A percentile compares a stretch with the other conserved stretches of the same genome.
These are phyloP conservation scores for Leptodactylus fuscus DNA, from an alignment of 2,113 vertebrate genomes.

Conservation along the genomic window DNA sequence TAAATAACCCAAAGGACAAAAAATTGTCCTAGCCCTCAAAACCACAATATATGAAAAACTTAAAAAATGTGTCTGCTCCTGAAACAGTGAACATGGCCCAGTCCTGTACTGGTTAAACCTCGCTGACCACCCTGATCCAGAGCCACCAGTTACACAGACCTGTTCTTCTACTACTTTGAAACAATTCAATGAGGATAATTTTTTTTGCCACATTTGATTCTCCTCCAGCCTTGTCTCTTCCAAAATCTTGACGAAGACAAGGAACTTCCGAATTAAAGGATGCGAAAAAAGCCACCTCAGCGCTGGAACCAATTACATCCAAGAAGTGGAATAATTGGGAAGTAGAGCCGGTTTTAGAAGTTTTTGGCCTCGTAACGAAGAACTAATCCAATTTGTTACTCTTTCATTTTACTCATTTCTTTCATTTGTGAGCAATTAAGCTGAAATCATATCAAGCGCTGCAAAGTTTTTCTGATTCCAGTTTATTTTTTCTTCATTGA, in stretches of 20 bases:
- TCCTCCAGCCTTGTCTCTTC: neutral
- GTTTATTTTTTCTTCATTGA: slow-evolving; percentile 41
- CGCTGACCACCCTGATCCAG: neutral
- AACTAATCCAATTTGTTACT: slow-evolving; percentile 51
- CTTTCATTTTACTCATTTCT: slow-evolving; percentile 44
- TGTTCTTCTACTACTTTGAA: neutral
- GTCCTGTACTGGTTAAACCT: too few relatives aligned
- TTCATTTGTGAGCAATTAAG: slow-evolving; percentile 43
- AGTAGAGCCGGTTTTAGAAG: slow-evolving; percentile 14
- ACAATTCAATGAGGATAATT: neutral
- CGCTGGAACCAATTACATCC: slow-evolving; percentile 14
- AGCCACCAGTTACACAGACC: neutral
- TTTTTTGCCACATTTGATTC: neutral
- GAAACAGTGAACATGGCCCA: too few relatives aligned
- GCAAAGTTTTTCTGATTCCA: slow-evolving; percentile 8
- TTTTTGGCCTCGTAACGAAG: slow-evolving; percentile 28
- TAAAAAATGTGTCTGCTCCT: too few relatives aligned
- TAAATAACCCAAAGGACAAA: too few relatives aligned
- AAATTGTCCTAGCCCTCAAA: too few relatives aligned
- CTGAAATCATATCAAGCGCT: slow-evolving; percentile 45
- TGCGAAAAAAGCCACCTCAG: neutral
- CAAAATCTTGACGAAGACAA: neutral
- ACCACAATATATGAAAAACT: too few relatives aligned
- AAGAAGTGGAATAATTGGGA: slow-evolving; percentile 25
- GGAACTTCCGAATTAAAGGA: neutral